Conservation (phyloP, 2,888 invertebrate genomes). For the Dromius quadrimaculatus region DNA sequence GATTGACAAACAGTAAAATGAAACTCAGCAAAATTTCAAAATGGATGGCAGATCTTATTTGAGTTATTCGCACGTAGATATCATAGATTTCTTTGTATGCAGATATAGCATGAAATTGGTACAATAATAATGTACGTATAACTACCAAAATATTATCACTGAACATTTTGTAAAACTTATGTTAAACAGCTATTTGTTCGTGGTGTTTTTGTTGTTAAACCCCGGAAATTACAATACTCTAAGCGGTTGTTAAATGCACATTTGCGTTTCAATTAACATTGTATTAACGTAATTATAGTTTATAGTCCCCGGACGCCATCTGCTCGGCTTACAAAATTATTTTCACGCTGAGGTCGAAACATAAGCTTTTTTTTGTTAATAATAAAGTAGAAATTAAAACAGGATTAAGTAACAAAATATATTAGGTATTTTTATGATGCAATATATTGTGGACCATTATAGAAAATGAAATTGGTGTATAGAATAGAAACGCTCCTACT, state of each 20-base stretch:
- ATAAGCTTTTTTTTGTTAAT: not conserved
- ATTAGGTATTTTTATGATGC: not conserved
- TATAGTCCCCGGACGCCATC: constrained; percentile 5
- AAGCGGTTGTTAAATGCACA: constrained; percentile 23
- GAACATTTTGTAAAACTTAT: not conserved
- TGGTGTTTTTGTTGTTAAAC: not conserved
- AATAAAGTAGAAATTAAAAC: not conserved
- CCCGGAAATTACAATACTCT: constrained; percentile 3
- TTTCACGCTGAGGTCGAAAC: not conserved
- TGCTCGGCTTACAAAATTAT: constrained; percentile 16
- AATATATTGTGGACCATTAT: too few relatives aligned
- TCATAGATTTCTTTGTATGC: too few relatives aligned
- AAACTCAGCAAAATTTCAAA: too few relatives aligned
- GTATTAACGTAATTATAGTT: constrained; percentile 30
- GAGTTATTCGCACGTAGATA: too few relatives aligned
- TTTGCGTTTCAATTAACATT: constrained; percentile 38
- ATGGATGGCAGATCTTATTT: too few relatives aligned
- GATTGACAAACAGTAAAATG: too few relatives aligned
- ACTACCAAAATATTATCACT: too few relatives aligned
- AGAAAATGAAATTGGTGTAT: too few relatives aligned
- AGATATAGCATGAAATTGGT: too few relatives aligned
- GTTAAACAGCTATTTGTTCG: too few relatives aligned
- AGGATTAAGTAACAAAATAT: not conserved
- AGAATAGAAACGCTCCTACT: too few relatives aligned
- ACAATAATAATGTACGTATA: too few relatives aligned